Base-by-base conservation (phyloP, 2,888 invertebrate genomes). In the Apotomis betuletana region DNA sequence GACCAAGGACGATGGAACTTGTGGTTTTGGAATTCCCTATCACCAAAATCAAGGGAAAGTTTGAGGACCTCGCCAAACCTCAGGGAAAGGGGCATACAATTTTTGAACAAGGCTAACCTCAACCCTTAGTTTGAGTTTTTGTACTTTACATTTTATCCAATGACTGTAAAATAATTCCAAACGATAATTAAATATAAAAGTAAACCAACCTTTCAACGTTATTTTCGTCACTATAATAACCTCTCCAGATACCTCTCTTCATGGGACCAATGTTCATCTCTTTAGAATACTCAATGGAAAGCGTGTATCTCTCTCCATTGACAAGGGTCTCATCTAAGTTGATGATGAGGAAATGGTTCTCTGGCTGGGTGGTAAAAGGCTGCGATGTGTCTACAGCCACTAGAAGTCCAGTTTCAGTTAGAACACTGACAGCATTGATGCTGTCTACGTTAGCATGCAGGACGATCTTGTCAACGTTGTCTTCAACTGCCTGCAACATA, bases 261-360 rank as follows among this genome's bases (percentile, higher is more conserved):
- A 93, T 87, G 0, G 92, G 92, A 1, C 93, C 93, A 51, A 88
- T 91, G 74, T 93, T 93, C 94, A 95, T 94, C 0, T 87, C 82
- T 64, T 91, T 94, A 0, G 82, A 86, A 70, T 94, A 95, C 2
- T 84, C 81, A 69, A 94, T 92, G 8, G 79, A 83, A 3, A 95
- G 75, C 0, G 89, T 87, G 70, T 95, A 95, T 2, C 85, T 82
- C 0, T 71, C 78, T 0, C 82, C 81, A 4, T 78, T 77, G 3
- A 55, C 73, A 52, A 95, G 77, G 0, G 81, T 27, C 5, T 84
- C 58, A 0, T 75, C 75, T 5, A 94, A 74, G 41, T 89, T 89
- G 1, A 94, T 83, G 58, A 81, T 91, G 6, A 92, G 79, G 74
- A 93, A 93, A 75, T 93, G 92, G 75, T 91, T 94, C 74, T 90